Evolutionary conservation across 2,113 vertebrate species (phyloP), one percentile per base, ranked within the genome.

Genomic region (Ursus arctos): DNA sequence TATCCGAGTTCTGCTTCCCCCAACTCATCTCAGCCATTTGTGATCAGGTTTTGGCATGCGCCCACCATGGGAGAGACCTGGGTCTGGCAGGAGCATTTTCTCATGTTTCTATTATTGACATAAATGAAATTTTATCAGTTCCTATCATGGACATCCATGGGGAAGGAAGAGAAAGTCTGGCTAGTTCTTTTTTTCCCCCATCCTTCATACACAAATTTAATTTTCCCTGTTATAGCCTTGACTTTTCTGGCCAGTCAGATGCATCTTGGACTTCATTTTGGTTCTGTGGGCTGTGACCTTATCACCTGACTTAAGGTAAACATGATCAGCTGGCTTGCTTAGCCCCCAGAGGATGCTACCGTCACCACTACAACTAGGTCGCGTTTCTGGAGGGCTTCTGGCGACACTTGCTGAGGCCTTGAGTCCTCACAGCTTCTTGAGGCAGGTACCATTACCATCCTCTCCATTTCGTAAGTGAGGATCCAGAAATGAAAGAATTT

Each of bases 161-260:
- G 81, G 69, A 98, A 92, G 33, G 33, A 65, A 88, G 47, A 94
- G 26, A 74, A 88, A 79, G 7, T 82, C 36, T 92, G 43, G 88
- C 31, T 93, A 53, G 53, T 71, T 80, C 13, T 21, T 7, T 59
- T 18, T 21, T 7, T 26, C 21, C 22, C 11, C 24, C 4, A 18
- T 61, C 15, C 33, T 92, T 90, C 67, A 28, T 36, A 24, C 61
- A 67, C 47, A 72, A 77, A 71, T 95, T 83, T 94, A 63, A 71
- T 91, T 49, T 92, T 88, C 22, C 47, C 22, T 67, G 21, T 94
- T 95, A 36, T 2, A 43, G n/a, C 33, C 7, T 92, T 88, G 79
- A 74, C 24, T 63, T 69, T 92, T 72, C 53, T 84, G 83, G 49
- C 13, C 28, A 43, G 14, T 91, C 40, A 96, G 40, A 57, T 51